Percentiles rank a stretch among this genome's conserved stretches.
phyloP scores from a whole-genome alignment of 2,113 vertebrate genomes.

The Riparia riparia region DNA sequence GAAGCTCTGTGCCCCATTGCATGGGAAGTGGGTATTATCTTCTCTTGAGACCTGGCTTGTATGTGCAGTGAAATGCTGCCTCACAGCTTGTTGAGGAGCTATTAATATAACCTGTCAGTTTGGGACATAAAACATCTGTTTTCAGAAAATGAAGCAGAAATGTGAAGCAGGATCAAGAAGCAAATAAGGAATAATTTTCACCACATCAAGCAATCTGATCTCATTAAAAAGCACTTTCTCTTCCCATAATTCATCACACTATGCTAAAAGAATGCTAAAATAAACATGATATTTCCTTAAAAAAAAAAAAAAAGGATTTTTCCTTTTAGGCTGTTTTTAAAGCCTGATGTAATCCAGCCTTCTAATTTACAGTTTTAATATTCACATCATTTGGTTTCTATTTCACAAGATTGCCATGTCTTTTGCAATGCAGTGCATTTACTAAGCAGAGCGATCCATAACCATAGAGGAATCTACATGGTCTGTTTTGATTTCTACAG shows the following conservation, averaged over 20 bases:
- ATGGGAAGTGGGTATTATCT: not conserved
- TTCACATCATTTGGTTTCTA: not conserved
- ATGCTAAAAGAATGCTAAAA: not conserved
- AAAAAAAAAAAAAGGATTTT: not conserved
- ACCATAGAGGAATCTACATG: not conserved
- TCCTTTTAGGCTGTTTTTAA: not conserved
- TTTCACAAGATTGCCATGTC: not conserved
- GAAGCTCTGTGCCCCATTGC: not conserved
- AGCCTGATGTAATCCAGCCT: not conserved
- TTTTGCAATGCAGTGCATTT: not conserved
- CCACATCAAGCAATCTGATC: slow-evolving; percentile 1
- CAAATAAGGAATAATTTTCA: slow-evolving; percentile 24
- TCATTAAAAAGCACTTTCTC: slow-evolving; percentile 40
- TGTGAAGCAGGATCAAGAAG: not conserved
- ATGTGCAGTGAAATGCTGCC: not conserved
- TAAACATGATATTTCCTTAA: not conserved
- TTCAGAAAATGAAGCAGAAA: slow-evolving; percentile 26
- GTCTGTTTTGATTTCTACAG: not conserved
- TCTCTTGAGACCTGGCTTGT: not conserved
- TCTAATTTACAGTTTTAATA: not conserved
- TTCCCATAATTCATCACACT: slow-evolving; percentile 5
- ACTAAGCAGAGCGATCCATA: not conserved
- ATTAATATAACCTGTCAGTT: not conserved
- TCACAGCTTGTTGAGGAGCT: not conserved
- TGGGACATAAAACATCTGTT: not conserved